Base-by-base conservation (phyloP, 1,140 invertebrate genomes). In the Leucophenga varia region DNA sequence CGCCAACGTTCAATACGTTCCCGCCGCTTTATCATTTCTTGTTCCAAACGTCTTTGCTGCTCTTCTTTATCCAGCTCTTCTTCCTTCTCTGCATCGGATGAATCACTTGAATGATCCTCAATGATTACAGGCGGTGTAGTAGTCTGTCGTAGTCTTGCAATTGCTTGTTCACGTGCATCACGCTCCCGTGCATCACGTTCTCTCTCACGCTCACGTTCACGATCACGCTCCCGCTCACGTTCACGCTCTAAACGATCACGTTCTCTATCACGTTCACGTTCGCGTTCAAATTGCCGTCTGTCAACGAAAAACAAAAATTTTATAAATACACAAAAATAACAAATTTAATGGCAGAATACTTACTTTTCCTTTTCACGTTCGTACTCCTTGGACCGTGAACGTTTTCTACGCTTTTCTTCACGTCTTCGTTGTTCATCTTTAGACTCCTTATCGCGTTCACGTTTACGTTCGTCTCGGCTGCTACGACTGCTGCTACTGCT, bases 21-120 rank as follows among this genome's bases (percentile, higher is more conserved):
- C 18, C 94, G 77, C 22, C 95, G 80, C 75, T 96, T 97, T 68
- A 94, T 91, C 95, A 98, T 98, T 80, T 97, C 95, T 13, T 89
- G 78, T 72, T 98, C 96, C 12, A 98, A 76, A 28, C 90, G 84
- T 53, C 86, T 90, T 70, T 97, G 92, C 60, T 91, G 89, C 70
- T 90, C 89, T 76, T 91, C 89, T 81, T 75, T 68, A 47, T 74
- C 61, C 14, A 76, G 49, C 39, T 64, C 52, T 28, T 59, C 67
- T 13, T 72, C 61, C 16, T 70, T 49, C 36, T 57, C 56, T 38
- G 58, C 67, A 5, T 63, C 55, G 6, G 42, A 49, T 20, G 60
- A 58, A 13, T 48, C 57, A 43, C 54, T 65, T 1, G 60, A 55
- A 5, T 70, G 64, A n/a, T 54, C 52, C 38, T 61, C 55, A 5